Evolutionary conservation across 2,888 invertebrate genomes (phyloP).

Genomic region (Netelia inedita): DNA sequence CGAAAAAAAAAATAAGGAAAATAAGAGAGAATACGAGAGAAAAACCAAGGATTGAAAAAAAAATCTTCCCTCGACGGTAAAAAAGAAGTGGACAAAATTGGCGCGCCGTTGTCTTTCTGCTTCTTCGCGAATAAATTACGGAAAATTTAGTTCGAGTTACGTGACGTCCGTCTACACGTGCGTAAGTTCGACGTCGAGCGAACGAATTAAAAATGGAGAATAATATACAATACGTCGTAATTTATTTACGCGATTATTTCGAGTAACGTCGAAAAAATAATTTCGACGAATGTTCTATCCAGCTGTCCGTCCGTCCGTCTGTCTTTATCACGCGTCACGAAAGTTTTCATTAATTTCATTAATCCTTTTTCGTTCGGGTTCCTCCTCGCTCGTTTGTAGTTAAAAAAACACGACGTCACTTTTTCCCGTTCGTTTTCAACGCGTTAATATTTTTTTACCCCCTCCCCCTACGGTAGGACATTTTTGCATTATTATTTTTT

Average conservation of each 20-base stretch:
- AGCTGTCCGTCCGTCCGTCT: no score
- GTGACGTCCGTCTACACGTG: not conserved
- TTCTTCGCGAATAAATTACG: conserved; percentile 25
- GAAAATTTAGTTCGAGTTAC: conserved; percentile 19
- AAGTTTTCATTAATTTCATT: no score
- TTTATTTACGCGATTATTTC: conserved; percentile 12
- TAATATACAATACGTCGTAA: not conserved
- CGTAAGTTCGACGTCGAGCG: conserved; percentile 2
- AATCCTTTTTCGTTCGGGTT: no score
- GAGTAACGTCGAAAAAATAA: not conserved
- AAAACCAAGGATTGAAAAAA: not conserved
- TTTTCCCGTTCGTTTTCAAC: no score
- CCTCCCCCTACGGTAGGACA: no score
- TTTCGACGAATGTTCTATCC: not conserved
- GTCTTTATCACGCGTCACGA: no score
- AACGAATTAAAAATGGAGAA: not conserved
- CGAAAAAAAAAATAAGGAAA: not conserved
- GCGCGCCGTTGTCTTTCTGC: conserved; percentile 13
- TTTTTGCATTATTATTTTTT: not conserved
- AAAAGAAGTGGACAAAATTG: conserved; percentile 43
- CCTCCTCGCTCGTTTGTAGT: no score
- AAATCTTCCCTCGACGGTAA: not conserved
- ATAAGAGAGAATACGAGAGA: not conserved
- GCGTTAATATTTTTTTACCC: no score
- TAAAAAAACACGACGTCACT: no score